A percentile compares a stretch with the other conserved stretches of the same genome.
Evolutionary conservation across 1,140 invertebrate species (phyloP).

Genomic region (Drosophila triauraria): DNA sequence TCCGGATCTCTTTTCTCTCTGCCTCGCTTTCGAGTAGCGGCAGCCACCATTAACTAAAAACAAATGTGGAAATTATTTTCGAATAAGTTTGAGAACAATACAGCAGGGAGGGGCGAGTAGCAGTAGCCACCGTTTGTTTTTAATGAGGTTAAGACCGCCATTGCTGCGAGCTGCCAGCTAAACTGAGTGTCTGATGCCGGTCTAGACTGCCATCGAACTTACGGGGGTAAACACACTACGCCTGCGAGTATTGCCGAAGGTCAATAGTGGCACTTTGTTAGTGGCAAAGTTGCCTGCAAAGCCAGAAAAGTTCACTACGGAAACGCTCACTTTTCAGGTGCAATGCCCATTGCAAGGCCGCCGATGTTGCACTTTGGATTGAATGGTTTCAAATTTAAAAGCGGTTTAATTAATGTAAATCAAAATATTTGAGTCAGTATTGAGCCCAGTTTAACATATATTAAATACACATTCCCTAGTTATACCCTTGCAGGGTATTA

Average conservation of each 20-base stretch:
- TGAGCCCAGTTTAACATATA: no score
- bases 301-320: constrained; percentile 27
- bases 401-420: no score
- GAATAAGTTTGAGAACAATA: constrained; percentile 75
- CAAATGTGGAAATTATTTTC: constrained; percentile 77
- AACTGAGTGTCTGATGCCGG: constrained; percentile 61
- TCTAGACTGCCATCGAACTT: constrained; percentile 64
- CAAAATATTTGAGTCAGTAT: no score
- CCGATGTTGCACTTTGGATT: constrained; percentile 2
- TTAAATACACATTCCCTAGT: no score
- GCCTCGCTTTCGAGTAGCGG: neutral
- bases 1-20: neutral
- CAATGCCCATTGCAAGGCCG: constrained; percentile 14
- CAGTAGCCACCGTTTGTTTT: constrained; percentile 51
- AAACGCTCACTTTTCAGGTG: constrained; percentile 31
- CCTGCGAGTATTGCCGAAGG: constrained; percentile 61
- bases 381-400: no score
- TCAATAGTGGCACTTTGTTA: constrained; percentile 48
- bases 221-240: constrained; percentile 32
- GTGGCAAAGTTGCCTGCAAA: constrained; percentile 37
- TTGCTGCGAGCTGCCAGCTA: constrained; percentile 41
- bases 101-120: constrained; percentile 17
- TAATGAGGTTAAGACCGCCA: constrained; percentile 81
- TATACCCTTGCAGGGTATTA: no score
- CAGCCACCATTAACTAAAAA: constrained; percentile 34